Evolutionary conservation across 2,113 vertebrate species (phyloP).

Genomic region (Macheiramphus alcinus): DNA sequence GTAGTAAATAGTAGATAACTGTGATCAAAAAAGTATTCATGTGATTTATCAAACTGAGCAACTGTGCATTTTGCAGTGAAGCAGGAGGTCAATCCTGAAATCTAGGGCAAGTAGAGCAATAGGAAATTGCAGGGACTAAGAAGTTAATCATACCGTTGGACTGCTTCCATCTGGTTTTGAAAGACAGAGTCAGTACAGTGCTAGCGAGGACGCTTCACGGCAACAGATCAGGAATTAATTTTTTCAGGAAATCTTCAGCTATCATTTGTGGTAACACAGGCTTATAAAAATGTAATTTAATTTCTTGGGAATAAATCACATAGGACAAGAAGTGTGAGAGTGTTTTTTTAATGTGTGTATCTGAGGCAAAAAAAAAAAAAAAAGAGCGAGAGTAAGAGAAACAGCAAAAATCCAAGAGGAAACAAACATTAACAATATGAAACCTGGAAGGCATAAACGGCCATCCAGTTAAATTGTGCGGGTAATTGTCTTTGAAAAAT

Average conservation of each 20-base stretch:
- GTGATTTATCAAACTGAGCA: conserved; percentile 77
- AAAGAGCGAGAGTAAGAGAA: background rate
- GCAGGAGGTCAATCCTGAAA: conserved; percentile 77
- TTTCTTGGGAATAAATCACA: conserved; percentile 69
- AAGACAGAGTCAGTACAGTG: conserved; percentile 41
- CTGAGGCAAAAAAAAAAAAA: background rate
- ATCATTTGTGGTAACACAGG: conserved; percentile 67
- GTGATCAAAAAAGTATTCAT: conserved; percentile 72
- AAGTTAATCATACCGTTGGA: conserved; percentile 78
- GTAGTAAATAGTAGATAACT: conserved; percentile 76
- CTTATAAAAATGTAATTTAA: conserved; percentile 77
- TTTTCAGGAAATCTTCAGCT: conserved; percentile 70
- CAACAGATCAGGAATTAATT: conserved; percentile 73
- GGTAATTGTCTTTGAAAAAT: conserved; percentile 66
- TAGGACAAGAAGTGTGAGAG: conserved; percentile 44
- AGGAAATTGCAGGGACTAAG: conserved; percentile 72
- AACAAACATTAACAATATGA: conserved; percentile 11
- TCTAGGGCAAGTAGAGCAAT: conserved; percentile 69
- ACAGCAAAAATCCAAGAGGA: conserved; percentile 25
- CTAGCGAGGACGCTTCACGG: conserved; percentile 57
- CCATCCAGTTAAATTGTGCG: conserved; percentile 47
- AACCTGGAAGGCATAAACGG: conserved; percentile 37
- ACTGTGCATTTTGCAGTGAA: conserved; percentile 70
- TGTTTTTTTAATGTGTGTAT: conserved; percentile 8
- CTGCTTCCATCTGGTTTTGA: conserved; percentile 73